Conservation (phyloP, 2,797 vertebrate species). For the Acanthurus tractus region DNA sequence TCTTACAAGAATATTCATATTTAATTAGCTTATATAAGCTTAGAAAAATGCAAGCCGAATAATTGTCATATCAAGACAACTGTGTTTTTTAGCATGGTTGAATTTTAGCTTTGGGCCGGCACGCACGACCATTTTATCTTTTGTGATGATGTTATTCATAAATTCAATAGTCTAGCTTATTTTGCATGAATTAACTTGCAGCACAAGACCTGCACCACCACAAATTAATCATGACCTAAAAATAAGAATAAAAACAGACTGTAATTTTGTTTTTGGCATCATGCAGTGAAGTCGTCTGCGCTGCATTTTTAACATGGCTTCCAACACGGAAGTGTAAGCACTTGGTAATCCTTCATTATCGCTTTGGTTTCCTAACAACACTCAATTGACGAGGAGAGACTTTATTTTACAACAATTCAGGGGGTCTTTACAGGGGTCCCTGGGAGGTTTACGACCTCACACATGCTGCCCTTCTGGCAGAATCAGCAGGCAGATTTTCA, state of each 20-base stretch:
- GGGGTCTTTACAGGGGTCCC: constrained; percentile 55
- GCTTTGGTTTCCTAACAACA: constrained; percentile 60
- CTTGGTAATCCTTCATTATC: constrained; percentile 72
- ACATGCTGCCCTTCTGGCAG: constrained; percentile 41
- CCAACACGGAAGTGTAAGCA: constrained; percentile 57
- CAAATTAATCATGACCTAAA: constrained; percentile 74
- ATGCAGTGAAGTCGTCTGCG: constrained; percentile 52
- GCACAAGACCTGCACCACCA: constrained; percentile 55
- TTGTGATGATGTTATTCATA: constrained; percentile 69
- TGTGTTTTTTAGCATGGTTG: constrained; percentile 51
- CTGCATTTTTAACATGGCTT: constrained; percentile 63
- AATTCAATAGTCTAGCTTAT: constrained; percentile 69
- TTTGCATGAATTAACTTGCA: constrained; percentile 70
- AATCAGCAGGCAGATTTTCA: constrained; percentile 26
- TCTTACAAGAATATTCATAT: constrained; percentile 49
- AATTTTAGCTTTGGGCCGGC: constrained; percentile 52
- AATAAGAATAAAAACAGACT: constrained; percentile 55
- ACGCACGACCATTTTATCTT: constrained; percentile 39
- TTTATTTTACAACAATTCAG: constrained; percentile 63
- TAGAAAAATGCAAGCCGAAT: constrained; percentile 42
- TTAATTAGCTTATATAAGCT: constrained; percentile 50
- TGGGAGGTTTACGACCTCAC: constrained; percentile 48
- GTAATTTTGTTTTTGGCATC: constrained; percentile 68
- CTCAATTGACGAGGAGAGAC: constrained; percentile 63
- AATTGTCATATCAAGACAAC: constrained; percentile 50